Percentiles rank a stretch among this genome's conserved stretches.
phyloP scores from a whole-genome alignment of 2,888 invertebrate species.

The Cryptus viduatorius region DNA sequence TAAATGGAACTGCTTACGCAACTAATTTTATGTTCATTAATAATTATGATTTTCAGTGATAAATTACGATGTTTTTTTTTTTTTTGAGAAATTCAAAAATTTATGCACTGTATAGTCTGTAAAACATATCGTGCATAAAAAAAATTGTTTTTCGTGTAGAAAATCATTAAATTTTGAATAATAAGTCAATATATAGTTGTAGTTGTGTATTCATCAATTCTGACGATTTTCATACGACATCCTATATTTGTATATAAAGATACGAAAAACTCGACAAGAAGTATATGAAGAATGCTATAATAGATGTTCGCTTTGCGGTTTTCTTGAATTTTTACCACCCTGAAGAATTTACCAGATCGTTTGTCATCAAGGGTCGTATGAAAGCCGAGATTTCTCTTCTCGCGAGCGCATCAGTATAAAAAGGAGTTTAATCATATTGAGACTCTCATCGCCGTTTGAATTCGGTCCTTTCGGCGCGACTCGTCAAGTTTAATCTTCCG shows the following conservation, averaged over 20 bases:
- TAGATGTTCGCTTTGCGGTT: slow-evolving; percentile 26
- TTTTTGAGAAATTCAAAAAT: too few relatives aligned
- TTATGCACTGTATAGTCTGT: too few relatives aligned
- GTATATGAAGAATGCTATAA: not conserved
- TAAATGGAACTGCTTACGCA: too few relatives aligned
- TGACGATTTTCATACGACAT: not conserved
- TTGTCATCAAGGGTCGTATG: slow-evolving; percentile 31
- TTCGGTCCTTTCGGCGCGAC: slow-evolving; percentile 21
- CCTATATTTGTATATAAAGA: not conserved
- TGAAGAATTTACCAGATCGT: slow-evolving; percentile 33
- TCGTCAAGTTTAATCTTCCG: slow-evolving; percentile 72
- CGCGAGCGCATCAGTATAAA: slow-evolving; percentile 37
- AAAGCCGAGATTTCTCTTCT: slow-evolving; percentile 35
- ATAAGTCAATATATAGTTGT: not conserved
- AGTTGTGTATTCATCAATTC: not conserved
- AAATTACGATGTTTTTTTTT: too few relatives aligned
- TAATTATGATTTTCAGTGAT: too few relatives aligned
- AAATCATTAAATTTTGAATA: too few relatives aligned
- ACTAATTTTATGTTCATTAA: too few relatives aligned
- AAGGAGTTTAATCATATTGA: slow-evolving; percentile 63
- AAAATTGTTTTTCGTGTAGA: too few relatives aligned
- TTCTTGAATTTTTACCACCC: slow-evolving; percentile 25
- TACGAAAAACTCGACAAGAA: not conserved
- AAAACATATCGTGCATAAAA: too few relatives aligned
- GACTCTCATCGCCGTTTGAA: slow-evolving; percentile 58